These are phyloP conservation scores for Chionis minor DNA, from an alignment of 2,113 vertebrate species.

Conservation along the genomic window DNA sequence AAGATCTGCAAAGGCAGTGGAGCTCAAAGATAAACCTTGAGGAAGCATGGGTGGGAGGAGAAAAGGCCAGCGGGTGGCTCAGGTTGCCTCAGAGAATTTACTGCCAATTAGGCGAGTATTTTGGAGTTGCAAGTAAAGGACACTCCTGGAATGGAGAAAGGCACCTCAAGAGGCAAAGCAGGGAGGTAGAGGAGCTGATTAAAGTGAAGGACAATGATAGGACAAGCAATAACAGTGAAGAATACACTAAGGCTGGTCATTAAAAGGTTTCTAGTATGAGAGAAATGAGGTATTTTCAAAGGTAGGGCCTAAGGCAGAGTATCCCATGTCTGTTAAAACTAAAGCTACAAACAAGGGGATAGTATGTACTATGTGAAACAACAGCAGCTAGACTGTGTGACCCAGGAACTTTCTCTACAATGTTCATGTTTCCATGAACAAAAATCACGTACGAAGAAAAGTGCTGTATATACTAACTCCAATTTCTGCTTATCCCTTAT, in stretches of 20 bases:
- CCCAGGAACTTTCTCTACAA: not conserved
- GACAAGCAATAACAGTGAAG: not conserved
- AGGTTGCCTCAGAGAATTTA: conserved; percentile 18
- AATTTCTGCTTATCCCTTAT: not conserved
- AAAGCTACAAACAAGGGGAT: not conserved
- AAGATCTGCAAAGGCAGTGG: not conserved
- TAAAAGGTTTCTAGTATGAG: not conserved
- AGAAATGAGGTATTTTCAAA: conserved; percentile 10
- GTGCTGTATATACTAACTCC: not conserved
- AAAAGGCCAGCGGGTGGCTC: not conserved
- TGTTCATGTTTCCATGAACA: not conserved
- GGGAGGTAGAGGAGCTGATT: not conserved
- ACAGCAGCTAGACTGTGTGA: not conserved
- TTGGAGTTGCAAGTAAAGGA: not conserved
- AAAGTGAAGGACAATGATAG: conserved; percentile 15
- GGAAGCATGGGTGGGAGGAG: not conserved
- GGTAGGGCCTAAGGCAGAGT: not conserved
- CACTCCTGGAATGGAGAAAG: not conserved
- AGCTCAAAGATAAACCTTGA: conserved; percentile 10
- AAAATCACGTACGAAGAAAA: not conserved
- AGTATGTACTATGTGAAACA: not conserved
- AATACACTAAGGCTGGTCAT: not conserved
- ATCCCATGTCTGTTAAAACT: not conserved
- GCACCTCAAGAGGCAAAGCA: not conserved
- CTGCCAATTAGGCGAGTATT: conserved; percentile 24